Conservation (phyloP, 2,888 invertebrate species). For the Nycteola revayana region DNA sequence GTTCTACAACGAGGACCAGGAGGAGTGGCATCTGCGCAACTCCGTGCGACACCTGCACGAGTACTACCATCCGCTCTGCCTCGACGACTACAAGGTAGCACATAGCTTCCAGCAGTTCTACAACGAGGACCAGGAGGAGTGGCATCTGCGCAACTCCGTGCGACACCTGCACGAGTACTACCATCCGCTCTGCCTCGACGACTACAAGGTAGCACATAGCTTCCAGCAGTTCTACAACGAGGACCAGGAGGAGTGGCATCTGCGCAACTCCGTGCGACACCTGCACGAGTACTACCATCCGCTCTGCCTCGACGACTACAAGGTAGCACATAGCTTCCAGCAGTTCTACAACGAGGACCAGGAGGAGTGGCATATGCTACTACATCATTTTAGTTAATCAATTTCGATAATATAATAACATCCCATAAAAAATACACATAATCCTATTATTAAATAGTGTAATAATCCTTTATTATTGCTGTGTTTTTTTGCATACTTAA, state of each 20-base stretch:
- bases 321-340: constrained; percentile 94
- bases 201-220: constrained; percentile 85
- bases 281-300: constrained; percentile 93
- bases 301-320: constrained; percentile 92
- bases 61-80: constrained; percentile 94
- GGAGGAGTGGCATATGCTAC: constrained; percentile 96
- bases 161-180: constrained; percentile 89
- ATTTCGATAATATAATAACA: too few relatives aligned
- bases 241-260: constrained; percentile 1
- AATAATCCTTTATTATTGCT: too few relatives aligned
- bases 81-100: constrained; percentile 92
- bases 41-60: constrained; percentile 89
- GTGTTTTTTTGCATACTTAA: too few relatives aligned
- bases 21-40: constrained; percentile 97
- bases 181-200: constrained; percentile 94
- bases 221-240: background rate
- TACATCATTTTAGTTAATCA: too few relatives aligned
- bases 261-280: constrained; percentile 88
- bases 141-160: constrained; percentile 95
- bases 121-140: constrained; percentile 98
- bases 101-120: constrained; percentile 97
- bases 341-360: constrained; percentile 98
- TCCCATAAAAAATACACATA: too few relatives aligned
- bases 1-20: constrained; percentile 98
- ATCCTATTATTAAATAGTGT: too few relatives aligned